A percentile compares a stretch with the other conserved stretches of the same genome.
These are phyloP conservation scores for Calcarius ornatus DNA, from an alignment of 2,113 vertebrate species.

Conservation along the genomic window DNA sequence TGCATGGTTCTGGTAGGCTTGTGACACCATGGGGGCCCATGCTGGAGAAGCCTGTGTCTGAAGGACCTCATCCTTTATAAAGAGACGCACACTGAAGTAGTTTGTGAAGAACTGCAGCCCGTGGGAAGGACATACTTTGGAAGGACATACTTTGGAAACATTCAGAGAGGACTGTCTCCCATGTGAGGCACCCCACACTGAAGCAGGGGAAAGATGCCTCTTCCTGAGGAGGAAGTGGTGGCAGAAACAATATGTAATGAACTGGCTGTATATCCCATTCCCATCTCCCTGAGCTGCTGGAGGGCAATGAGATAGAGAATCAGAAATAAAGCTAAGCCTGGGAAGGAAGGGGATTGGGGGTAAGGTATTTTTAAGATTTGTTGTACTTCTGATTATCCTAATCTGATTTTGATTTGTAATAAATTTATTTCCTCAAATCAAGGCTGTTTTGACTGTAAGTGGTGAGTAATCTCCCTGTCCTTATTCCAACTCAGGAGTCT, in stretches of 20 bases:
- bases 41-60: not conserved
- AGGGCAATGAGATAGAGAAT: not conserved
- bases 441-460: not conserved
- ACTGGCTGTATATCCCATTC: accelerated
- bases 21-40: too few species aligned
- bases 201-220: not conserved
- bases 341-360: not conserved
- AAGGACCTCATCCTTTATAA: accelerated
- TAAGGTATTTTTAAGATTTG: not conserved
- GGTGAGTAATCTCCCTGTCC: not conserved
- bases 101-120: not conserved
- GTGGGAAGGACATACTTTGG: not conserved
- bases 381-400: not conserved
- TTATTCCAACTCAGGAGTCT: not conserved
- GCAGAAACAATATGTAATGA: not conserved
- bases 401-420: not conserved
- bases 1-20: not conserved
- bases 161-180: not conserved
- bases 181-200: not conserved
- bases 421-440: not conserved
- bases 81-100: not conserved
- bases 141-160: not conserved
- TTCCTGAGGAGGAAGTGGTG: not conserved
- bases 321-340: not conserved
- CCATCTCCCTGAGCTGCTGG: not conserved